Percentiles rank a stretch among this genome's conserved stretches.
Evolutionary conservation across 1,140 invertebrate species (phyloP).

Genomic region (Chrysopa pallens): DNA sequence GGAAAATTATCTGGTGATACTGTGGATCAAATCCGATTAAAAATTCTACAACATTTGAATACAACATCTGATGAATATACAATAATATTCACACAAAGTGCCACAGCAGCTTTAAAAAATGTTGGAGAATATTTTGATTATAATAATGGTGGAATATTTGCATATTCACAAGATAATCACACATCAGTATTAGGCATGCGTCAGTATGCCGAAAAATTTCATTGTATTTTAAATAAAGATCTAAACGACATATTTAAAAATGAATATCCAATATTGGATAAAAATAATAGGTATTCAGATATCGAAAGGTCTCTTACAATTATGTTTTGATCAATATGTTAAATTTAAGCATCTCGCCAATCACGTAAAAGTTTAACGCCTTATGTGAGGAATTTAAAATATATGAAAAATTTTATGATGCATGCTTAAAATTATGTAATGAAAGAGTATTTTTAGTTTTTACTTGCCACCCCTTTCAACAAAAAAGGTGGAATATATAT

Average conservation of each 20-base stretch:
- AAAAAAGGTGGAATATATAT: too few relatives aligned
- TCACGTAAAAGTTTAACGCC: too few relatives aligned
- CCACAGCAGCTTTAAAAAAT: conserved; percentile 68
- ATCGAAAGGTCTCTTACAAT: too few relatives aligned
- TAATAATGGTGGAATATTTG: conserved; percentile 38
- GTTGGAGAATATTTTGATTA: conserved; percentile 61
- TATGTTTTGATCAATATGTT: too few relatives aligned
- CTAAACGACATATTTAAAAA: conserved; percentile 1
- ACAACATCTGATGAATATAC: conserved; percentile 62
- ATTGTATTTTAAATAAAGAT: conserved; percentile 16
- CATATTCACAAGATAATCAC: conserved; percentile 81
- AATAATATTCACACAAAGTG: conserved; percentile 81
- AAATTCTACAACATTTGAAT: conserved; percentile 71
- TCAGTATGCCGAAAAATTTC: conserved; percentile 25
- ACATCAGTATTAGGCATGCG: conserved; percentile 88
- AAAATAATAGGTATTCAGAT: too few relatives aligned
- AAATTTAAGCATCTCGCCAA: too few relatives aligned
- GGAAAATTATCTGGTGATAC: conserved; percentile 59
- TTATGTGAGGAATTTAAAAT: too few relatives aligned
- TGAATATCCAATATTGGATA: too few relatives aligned
- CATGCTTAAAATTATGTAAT: too few relatives aligned
- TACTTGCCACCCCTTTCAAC: too few relatives aligned
- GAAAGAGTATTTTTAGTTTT: too few relatives aligned
- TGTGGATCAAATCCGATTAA: conserved; percentile 60
- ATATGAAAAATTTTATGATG: too few relatives aligned